Evolutionary conservation across 2,888 invertebrate species (phyloP).

Genomic region (Saturnia japonica): DNA sequence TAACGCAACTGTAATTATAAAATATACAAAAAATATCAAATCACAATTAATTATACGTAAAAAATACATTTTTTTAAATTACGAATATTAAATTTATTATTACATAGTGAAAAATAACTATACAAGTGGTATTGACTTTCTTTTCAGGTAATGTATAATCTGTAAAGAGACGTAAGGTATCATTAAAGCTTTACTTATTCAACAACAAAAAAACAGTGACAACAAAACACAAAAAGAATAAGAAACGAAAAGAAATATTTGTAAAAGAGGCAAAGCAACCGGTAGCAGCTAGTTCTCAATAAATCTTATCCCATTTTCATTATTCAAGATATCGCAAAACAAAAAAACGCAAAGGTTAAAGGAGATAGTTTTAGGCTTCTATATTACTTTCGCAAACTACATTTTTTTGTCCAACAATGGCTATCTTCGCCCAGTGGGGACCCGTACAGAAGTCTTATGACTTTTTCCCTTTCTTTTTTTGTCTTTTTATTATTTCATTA

Average conservation of each 20-base stretch:
- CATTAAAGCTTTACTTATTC: too few relatives aligned
- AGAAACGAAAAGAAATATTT: background rate
- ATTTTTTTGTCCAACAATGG: constrained; percentile 19
- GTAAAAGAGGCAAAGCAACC: background rate
- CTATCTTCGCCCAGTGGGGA: constrained; percentile 34
- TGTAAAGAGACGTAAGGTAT: background rate
- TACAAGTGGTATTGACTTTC: too few relatives aligned
- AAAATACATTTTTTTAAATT: too few relatives aligned
- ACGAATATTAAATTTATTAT: too few relatives aligned
- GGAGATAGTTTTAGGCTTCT: constrained; percentile 2
- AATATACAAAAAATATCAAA: too few relatives aligned
- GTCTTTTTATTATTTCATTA: constrained; percentile 70
- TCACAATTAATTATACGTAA: too few relatives aligned
- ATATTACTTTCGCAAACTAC: constrained; percentile 16
- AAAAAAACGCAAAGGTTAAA: constrained; percentile 17
- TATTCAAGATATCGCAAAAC: constrained; percentile 18
- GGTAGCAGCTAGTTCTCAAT: constrained; percentile 8
- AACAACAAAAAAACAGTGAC: too few relatives aligned
- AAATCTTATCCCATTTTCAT: constrained; percentile 33
- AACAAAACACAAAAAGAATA: too few relatives aligned
- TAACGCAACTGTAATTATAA: too few relatives aligned
- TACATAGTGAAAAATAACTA: too few relatives aligned
- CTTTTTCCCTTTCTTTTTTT: constrained; percentile 44
- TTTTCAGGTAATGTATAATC: too few relatives aligned
- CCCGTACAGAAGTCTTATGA: constrained; percentile 51